phyloP scores from a whole-genome alignment of 2,888 invertebrate species.

The Blastobasis lacticolella region DNA sequence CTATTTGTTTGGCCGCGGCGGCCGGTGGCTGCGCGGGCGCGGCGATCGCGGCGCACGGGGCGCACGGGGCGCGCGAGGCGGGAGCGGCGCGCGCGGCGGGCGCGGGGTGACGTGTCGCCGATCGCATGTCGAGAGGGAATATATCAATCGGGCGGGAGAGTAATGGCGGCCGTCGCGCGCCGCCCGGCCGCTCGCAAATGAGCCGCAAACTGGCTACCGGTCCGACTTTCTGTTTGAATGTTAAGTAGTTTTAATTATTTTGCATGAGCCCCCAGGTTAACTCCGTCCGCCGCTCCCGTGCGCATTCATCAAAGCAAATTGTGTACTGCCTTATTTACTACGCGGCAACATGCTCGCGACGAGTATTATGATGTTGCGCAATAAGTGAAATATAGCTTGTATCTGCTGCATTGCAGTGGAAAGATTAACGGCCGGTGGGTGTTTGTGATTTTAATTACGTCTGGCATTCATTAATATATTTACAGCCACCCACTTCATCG shows the following conservation, averaged over 20 bases:
- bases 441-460: too few relatives aligned
- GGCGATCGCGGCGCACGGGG: neutral
- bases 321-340: slow-evolving; percentile 31
- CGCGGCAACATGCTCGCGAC: slow-evolving; percentile 31
- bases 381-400: slow-evolving; percentile 32
- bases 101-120: slow-evolving; percentile 61
- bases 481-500: too few relatives aligned
- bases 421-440: neutral
- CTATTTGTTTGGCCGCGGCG: slow-evolving; percentile 39
- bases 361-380: slow-evolving; percentile 37
- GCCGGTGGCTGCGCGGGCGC: slow-evolving; percentile 2
- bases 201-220: slow-evolving; percentile 55
- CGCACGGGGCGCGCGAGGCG: slow-evolving; percentile 16
- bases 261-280: slow-evolving; percentile 52
- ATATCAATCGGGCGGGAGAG: slow-evolving; percentile 62
- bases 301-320: slow-evolving; percentile 48
- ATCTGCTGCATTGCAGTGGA: slow-evolving; percentile 11
- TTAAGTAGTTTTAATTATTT: slow-evolving; percentile 73
- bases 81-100: slow-evolving; percentile 20
- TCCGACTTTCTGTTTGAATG: slow-evolving; percentile 61
- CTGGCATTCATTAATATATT: too few relatives aligned
- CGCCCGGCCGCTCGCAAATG: slow-evolving; percentile 46
- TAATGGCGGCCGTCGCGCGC: slow-evolving; percentile 48
- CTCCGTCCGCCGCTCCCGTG: slow-evolving; percentile 35
- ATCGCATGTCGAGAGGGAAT: slow-evolving; percentile 67